Evolutionary conservation across 2,888 invertebrate genomes (phyloP), one percentile per base, ranked within the genome.

Genomic region (Eupithecia tripunctaria): DNA sequence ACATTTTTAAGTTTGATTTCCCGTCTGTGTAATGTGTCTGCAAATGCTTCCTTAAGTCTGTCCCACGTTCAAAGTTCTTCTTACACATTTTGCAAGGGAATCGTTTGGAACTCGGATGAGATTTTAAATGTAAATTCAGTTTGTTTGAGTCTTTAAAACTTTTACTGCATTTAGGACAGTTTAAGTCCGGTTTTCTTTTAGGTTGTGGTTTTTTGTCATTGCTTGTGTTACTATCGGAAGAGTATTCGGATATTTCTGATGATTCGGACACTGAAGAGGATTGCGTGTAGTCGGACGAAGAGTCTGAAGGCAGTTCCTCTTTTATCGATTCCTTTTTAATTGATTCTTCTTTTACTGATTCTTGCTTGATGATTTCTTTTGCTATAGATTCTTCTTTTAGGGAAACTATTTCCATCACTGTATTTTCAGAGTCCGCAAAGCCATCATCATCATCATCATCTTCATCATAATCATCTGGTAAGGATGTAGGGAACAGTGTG

Each of bases 21-120:
- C 64, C 64, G 6, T 64, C 64, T 21, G 64, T 64, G 15, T 64
- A 64, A 15, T 64, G 64, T 15, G 14, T 64, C 25, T 64, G 64
- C 14, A 64, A 14, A 25, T 64, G 64, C 18, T 64, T 64, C 21
- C 64, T 36, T 64, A 64, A 25, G 15, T 64, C 64, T 1, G 64
- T 64, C 1, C 64, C 38, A 14, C 64, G 64, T 64, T 64, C 38
- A 38, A 64, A 64, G 7, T 36, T 38, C 38, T 38, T 64, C 64
- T 64, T 64, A 21, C 64, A 64, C 14, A 64, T 14, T 64, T 64
- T 64, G 25, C 64, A 64, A 21, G 64, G 64, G 14, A 64, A 64
- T 12, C 38, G 38, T 6, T 64, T 64, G 0, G 64, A 64, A 7
- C 25, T 64, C 21, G 64, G 21, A 41, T 64, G 64, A 14, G 64